A percentile compares a stretch with the other conserved stretches of the same genome.
Evolutionary conservation across 2,797 vertebrate genomes (phyloP).

Genomic region (Alosa sapidissima): DNA sequence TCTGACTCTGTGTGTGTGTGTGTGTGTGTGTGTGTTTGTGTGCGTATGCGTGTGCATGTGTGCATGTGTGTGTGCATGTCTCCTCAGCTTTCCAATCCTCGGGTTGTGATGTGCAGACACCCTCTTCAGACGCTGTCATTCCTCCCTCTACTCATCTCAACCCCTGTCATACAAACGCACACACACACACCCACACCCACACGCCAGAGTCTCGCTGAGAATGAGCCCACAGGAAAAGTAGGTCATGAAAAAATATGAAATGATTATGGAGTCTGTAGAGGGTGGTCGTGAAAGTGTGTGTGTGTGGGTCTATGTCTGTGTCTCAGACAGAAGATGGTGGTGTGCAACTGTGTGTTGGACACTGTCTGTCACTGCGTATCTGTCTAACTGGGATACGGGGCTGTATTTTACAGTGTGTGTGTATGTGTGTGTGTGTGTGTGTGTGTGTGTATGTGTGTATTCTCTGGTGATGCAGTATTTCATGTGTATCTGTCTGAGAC

Average conservation of each 20-base stretch:
- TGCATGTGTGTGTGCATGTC: background rate
- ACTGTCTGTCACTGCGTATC: background rate
- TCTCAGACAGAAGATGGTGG: conserved; percentile 27
- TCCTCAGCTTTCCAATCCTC: background rate
- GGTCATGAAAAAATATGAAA: conserved; percentile 46
- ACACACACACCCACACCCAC: background rate
- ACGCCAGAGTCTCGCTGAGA: conserved; percentile 34
- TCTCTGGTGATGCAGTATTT: background rate
- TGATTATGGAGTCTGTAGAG: conserved; percentile 37
- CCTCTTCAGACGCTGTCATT: background rate
- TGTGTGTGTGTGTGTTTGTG: background rate
- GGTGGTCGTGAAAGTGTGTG: conserved; percentile 23
- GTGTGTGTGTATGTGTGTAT: background rate
- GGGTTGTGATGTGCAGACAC: background rate
- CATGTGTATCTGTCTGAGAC: background rate
- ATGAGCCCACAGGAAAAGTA: conserved; percentile 43
- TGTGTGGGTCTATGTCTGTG: conserved; percentile 9
- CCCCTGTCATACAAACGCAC: background rate
- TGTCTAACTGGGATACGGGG: background rate
- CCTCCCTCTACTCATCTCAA: background rate
- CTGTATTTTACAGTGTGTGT: background rate
- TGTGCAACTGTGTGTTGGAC: background rate
- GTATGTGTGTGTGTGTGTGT: conserved; percentile 4
- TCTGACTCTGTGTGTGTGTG: background rate
- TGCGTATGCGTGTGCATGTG: background rate